Evolutionary conservation across 37 sponge, comb jelly and placozoan species (phyloP).

Genomic region (Mnemiopsis leidyi): DNA sequence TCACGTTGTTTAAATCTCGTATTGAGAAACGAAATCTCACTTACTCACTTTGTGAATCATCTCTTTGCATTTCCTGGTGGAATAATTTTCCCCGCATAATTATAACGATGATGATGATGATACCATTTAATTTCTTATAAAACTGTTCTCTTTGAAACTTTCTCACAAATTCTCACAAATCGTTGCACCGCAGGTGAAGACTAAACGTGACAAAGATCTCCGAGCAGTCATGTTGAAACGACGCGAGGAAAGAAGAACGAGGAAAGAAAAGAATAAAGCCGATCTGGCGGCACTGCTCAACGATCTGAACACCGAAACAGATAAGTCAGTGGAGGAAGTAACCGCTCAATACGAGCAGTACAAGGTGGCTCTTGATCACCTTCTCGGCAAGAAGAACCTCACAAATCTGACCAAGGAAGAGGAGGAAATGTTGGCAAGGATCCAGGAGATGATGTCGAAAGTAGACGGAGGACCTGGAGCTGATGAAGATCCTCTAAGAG

Average conservation of each 20-base stretch:
- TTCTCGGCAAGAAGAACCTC: neutral
- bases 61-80: too few relatives aligned
- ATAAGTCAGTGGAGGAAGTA: neutral
- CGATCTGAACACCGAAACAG: neutral
- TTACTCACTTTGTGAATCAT: too few relatives aligned
- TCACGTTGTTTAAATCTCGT: too few relatives aligned
- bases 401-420: neutral
- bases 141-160: too few relatives aligned
- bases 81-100: too few relatives aligned
- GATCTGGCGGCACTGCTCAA: neutral
- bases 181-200: neutral
- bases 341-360: constrained; percentile 27
- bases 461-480: neutral
- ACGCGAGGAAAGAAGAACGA: neutral
- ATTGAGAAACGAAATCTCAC: too few relatives aligned
- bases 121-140: too few relatives aligned
- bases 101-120: too few relatives aligned
- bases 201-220: neutral
- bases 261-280: neutral
- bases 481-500: neutral
- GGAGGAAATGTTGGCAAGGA: constrained; percentile 22
- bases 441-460: neutral
- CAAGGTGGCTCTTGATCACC: neutral
- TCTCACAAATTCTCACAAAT: too few relatives aligned
- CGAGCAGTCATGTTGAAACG: neutral